Conservation (phyloP, 2,888 invertebrate genomes). For the Xanthorhoe spadicearia region DNA sequence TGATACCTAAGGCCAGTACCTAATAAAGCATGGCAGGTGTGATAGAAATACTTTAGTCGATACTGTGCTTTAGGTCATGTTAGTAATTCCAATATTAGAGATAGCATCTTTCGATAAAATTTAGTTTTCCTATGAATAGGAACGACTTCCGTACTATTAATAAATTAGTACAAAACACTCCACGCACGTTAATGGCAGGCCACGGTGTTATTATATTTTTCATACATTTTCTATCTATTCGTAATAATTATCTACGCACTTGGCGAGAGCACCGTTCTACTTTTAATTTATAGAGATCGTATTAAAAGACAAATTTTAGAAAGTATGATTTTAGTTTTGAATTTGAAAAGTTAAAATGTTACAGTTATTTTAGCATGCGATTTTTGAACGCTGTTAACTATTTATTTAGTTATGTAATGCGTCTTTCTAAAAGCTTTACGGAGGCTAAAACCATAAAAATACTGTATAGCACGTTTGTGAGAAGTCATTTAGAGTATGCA, state of each 20-base stretch:
- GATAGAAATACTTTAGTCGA: conserved; percentile 1
- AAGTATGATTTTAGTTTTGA: not conserved
- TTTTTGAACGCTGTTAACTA: not conserved
- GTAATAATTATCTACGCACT: not conserved
- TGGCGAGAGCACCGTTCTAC: not conserved
- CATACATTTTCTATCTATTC: not conserved
- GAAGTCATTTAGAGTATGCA: no score
- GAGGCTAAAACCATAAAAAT: no score
- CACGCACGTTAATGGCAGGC: conserved; percentile 16
- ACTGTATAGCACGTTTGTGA: no score
- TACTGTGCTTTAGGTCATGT: not conserved
- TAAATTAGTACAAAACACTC: conserved; percentile 34
- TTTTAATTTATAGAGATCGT: conserved; percentile 4
- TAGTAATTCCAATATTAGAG: not conserved
- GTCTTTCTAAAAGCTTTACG: no score
- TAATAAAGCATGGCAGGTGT: conserved; percentile 3
- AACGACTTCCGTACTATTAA: conserved; percentile 25
- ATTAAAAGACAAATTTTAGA: not conserved
- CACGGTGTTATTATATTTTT: not conserved
- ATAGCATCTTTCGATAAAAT: conserved; percentile 11
- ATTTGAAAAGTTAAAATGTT: not conserved
- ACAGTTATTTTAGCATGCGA: no score
- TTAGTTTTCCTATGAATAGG: conserved; percentile 11
- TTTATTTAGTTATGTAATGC: not conserved
- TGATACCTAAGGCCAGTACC: not conserved